Evolutionary conservation across 1,140 invertebrate species (phyloP).

Genomic region (Papilio dardanus): DNA sequence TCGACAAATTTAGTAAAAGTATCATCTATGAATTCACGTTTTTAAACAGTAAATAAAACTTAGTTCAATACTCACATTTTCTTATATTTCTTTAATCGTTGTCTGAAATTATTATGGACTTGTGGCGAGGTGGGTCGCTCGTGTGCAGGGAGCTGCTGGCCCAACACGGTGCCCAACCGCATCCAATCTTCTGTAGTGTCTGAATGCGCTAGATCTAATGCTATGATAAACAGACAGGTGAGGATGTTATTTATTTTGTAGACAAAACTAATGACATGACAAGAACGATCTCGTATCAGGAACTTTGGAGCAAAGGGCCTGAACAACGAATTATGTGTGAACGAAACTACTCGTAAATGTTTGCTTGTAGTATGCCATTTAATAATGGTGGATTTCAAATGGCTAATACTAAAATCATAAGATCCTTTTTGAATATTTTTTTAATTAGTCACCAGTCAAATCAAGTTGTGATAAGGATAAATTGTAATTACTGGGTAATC

Average conservation of each 20-base stretch:
- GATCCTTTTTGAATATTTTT: neutral
- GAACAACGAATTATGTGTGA: too few species aligned
- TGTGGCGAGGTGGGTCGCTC: conserved; percentile 59
- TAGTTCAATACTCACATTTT: conserved; percentile 65
- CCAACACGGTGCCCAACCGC: conserved; percentile 40
- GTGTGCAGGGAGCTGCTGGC: conserved; percentile 55
- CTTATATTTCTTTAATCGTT: conserved; percentile 71
- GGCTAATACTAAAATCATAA: too few species aligned
- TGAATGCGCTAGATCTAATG: neutral
- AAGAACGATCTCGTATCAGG: too few species aligned
- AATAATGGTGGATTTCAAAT: too few species aligned
- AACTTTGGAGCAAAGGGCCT: too few species aligned
- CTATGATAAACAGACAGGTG: neutral
- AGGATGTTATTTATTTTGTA: neutral
- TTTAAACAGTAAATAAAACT: neutral
- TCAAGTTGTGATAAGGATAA: too few species aligned
- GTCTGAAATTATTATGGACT: conserved; percentile 57
- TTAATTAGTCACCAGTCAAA: neutral
- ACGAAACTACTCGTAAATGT: too few species aligned
- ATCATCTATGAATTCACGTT: neutral
- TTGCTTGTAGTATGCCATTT: too few species aligned
- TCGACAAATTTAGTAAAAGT: neutral
- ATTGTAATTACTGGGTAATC: neutral
- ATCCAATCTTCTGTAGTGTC: conserved; percentile 5
- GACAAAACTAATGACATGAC: neutral